These are phyloP conservation scores for Zeuzera pyrina DNA, from an alignment of 2,888 invertebrate genomes.

Conservation along the genomic window DNA sequence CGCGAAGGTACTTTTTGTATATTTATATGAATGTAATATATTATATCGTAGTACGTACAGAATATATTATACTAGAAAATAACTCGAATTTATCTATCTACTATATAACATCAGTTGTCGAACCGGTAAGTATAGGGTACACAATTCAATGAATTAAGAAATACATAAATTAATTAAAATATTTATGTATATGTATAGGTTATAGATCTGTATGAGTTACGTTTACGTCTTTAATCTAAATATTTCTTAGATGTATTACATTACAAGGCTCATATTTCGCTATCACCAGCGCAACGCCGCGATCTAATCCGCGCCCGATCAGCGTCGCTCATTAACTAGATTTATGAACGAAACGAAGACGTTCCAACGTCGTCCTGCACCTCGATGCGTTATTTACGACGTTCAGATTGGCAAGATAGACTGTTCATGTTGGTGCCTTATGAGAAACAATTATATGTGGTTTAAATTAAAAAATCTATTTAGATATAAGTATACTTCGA, in stretches of 20 bases:
- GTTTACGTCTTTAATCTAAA: neutral
- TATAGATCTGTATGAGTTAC: neutral
- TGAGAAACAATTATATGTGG: neutral
- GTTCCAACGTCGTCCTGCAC: slow-evolving; percentile 48
- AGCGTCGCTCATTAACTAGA: slow-evolving; percentile 66
- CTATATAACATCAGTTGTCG: too few relatives aligned
- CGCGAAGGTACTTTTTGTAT: too few relatives aligned
- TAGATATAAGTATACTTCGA: neutral
- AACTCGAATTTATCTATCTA: too few relatives aligned
- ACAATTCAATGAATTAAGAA: too few relatives aligned
- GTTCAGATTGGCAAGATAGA: slow-evolving; percentile 45
- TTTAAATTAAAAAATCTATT: neutral
- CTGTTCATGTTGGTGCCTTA: slow-evolving; percentile 2
- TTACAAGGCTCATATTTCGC: neutral
- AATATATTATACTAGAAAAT: too few relatives aligned
- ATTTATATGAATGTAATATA: too few relatives aligned
- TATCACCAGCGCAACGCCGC: slow-evolving; percentile 21
- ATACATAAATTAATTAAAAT: too few relatives aligned
- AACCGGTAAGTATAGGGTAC: too few relatives aligned
- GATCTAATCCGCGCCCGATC: slow-evolving; percentile 61
- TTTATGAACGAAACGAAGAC: slow-evolving; percentile 62
- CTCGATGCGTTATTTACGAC: slow-evolving; percentile 57
- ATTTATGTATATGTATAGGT: neutral
- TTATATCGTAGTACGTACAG: too few relatives aligned
- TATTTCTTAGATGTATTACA: neutral